These are phyloP conservation scores for Leptoclinus maculatus DNA, from an alignment of 2,797 vertebrate species.

Conservation along the genomic window DNA sequence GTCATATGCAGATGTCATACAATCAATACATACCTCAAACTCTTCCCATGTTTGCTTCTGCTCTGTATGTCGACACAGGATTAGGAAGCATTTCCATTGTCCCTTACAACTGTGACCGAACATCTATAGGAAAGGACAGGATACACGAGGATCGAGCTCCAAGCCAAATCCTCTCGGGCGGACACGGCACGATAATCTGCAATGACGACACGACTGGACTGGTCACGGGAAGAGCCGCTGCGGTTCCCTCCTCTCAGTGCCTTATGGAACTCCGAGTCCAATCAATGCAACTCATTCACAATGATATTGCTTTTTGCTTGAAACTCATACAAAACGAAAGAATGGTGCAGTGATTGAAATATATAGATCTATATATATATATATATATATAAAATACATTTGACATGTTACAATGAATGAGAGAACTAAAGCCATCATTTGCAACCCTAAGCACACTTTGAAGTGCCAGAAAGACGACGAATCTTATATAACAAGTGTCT, in stretches of 20 bases:
- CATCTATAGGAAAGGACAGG: constrained; percentile 72
- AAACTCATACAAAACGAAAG: constrained; percentile 84
- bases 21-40: constrained; percentile 17
- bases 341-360: constrained; percentile 73
- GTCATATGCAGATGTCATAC: neutral
- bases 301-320: constrained; percentile 94
- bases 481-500: constrained; percentile 72
- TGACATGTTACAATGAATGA: constrained; percentile 74
- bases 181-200: constrained; percentile 89
- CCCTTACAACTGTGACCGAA: constrained; percentile 81
- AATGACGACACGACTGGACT: constrained; percentile 95
- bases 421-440: constrained; percentile 97
- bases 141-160: constrained; percentile 63
- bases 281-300: constrained; percentile 97
- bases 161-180: constrained; percentile 82
- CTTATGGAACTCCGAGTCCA: constrained; percentile 98
- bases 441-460: constrained; percentile 95
- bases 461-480: constrained; percentile 83
- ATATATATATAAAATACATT: constrained; percentile 43
- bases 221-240: constrained; percentile 90
- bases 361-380: constrained; percentile 68
- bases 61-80: constrained; percentile 68
- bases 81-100: constrained; percentile 66
- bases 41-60: constrained; percentile 29
- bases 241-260: constrained; percentile 97